A percentile compares a stretch with the other conserved stretches of the same genome.
phyloP scores from a whole-genome alignment of 2,797 vertebrate genomes.

The Dromococcyx pavoninus region DNA sequence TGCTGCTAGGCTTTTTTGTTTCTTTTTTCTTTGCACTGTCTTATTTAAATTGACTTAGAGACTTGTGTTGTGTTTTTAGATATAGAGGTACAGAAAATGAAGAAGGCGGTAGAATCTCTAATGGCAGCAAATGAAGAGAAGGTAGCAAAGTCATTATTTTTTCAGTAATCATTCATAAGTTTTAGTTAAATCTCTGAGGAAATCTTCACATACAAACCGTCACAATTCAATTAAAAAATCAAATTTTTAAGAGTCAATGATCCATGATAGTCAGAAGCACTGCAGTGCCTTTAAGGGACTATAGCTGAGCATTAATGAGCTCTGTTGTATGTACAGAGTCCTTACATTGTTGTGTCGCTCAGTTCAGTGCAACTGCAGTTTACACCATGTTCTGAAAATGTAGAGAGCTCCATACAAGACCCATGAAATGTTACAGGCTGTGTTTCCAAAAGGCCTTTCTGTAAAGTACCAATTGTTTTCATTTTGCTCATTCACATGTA shows the following conservation, averaged over 20 bases:
- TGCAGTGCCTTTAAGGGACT: neutral
- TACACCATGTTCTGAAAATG: neutral
- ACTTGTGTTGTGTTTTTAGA: slow-evolving; percentile 79
- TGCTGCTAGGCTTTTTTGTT: neutral
- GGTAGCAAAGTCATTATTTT: slow-evolving; percentile 75
- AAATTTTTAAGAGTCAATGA: neutral
- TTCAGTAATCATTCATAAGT: neutral
- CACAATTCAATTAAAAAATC: neutral
- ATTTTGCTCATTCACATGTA: neutral
- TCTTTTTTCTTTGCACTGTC: neutral
- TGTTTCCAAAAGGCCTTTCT: neutral
- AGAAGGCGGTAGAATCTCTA: slow-evolving; percentile 93
- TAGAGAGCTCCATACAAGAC: neutral
- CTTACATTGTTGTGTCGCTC: neutral
- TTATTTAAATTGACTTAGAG: slow-evolving; percentile 2
- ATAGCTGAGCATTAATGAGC: neutral
- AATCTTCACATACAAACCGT: neutral
- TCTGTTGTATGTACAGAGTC: neutral
- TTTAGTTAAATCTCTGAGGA: neutral
- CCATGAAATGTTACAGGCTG: neutral
- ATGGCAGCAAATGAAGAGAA: slow-evolving; percentile 98
- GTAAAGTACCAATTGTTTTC: neutral
- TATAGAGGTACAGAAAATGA: slow-evolving; percentile 97
- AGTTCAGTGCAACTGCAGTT: neutral
- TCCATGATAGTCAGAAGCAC: neutral